Evolutionary conservation across 2,113 vertebrate species (phyloP).

Genomic region (Pyxicephalus adspersus): DNA sequence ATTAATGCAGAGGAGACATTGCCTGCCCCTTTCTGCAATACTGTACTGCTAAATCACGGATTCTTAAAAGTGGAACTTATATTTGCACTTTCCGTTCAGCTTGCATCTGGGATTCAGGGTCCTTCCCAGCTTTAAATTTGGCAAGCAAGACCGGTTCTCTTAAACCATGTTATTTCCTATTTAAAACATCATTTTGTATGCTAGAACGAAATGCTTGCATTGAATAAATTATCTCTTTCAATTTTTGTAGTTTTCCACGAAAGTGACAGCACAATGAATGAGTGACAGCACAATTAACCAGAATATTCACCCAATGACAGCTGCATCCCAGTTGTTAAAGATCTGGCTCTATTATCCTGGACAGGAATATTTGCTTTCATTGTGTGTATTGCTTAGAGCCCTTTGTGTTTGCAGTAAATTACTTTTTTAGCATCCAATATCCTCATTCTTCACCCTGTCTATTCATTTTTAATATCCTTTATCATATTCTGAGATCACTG

Average conservation of each 20-base stretch:
- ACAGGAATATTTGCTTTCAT: slow-evolving; percentile 6
- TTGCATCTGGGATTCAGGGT: too few species aligned
- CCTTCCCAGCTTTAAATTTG: too few species aligned
- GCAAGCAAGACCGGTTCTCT: too few species aligned
- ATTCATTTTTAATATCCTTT: slow-evolving; percentile 19
- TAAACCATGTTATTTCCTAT: too few species aligned
- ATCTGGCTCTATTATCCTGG: background rate
- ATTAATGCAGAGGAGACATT: too few species aligned
- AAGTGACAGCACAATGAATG: background rate
- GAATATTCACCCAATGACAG: background rate
- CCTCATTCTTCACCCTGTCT: background rate
- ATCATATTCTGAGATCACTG: slow-evolving; percentile 4
- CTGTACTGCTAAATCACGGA: too few species aligned
- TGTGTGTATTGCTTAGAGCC: background rate
- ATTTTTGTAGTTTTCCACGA: background rate
- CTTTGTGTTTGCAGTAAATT: background rate
- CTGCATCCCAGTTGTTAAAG: background rate
- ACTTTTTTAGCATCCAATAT: background rate
- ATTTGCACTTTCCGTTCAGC: too few species aligned
- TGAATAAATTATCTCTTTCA: background rate
- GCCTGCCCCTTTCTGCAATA: too few species aligned
- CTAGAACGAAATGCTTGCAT: background rate
- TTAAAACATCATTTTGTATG: background rate
- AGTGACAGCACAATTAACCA: background rate
- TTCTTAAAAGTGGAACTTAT: too few species aligned